Percentiles rank a stretch among this genome's conserved stretches.
Evolutionary conservation across 30 jellyfish, hydroid and myxozoan genomes (phyloP).

Genomic region (Aurelia sp.): DNA sequence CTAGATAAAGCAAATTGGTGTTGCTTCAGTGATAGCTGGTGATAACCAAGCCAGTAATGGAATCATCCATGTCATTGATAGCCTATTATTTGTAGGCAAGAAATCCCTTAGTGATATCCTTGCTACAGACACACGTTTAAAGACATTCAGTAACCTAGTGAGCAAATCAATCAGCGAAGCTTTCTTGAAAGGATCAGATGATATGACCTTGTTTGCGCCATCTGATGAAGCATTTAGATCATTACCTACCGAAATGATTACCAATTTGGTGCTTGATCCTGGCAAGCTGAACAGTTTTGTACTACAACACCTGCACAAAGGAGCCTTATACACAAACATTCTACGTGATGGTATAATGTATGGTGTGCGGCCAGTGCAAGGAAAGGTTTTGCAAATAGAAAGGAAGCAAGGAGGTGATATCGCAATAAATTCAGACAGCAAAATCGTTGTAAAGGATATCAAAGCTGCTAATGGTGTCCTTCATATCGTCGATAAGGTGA

Average conservation of each 20-base stretch:
- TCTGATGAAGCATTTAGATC: slow-evolving; percentile 51
- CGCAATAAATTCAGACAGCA: slow-evolving; percentile 35
- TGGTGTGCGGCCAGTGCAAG: slow-evolving; percentile 57
- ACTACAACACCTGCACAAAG: slow-evolving; percentile 55
- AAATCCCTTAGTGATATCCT: slow-evolving; percentile 36
- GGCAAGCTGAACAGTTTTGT: slow-evolving; percentile 18
- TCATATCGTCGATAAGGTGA: slow-evolving; percentile 61
- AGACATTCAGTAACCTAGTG: slow-evolving; percentile 15
- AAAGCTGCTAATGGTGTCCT: slow-evolving; percentile 63
- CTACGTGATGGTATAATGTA: slow-evolving; percentile 24
- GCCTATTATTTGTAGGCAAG: slow-evolving; percentile 29
- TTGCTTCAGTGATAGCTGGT: slow-evolving; percentile 33
- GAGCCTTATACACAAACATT: slow-evolving; percentile 19
- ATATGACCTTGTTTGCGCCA: slow-evolving; percentile 78
- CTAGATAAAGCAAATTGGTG: slow-evolving; percentile 61
- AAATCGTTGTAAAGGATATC: slow-evolving; percentile 13
- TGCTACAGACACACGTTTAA: slow-evolving; percentile 34
- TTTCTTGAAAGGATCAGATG: slow-evolving; percentile 27
- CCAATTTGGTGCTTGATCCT: slow-evolving; percentile 30
- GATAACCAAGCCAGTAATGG: slow-evolving; percentile 63
- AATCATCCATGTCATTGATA: slow-evolving; percentile 43
- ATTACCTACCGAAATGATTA: slow-evolving; percentile 28
- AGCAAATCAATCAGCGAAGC: slow-evolving; percentile 40
- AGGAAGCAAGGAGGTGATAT: slow-evolving; percentile 14
- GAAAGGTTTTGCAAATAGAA: slow-evolving; percentile 18